Base-by-base conservation (phyloP, 2,113 vertebrate genomes). In the Sphaerodactylus townsendi region DNA sequence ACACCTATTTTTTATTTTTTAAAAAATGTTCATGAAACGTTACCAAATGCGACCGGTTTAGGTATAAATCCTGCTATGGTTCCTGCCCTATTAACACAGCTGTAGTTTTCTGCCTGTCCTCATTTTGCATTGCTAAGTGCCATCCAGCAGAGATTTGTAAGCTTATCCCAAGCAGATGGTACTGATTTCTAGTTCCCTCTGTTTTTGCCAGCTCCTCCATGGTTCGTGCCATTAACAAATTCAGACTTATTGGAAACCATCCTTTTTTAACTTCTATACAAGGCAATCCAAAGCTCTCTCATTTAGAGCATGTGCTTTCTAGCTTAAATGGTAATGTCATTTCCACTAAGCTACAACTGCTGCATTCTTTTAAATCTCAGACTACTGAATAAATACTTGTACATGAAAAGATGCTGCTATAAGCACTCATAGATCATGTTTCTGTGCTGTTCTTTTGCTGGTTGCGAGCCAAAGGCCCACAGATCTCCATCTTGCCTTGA, bases 81-180 rank as follows among this genome's bases (percentile, higher is more conserved):
- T 48, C 41, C 28, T 23, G 33, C 66, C n/a, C 28, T 50, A 68
- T 77, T 89, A 83, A 33, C 19, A 5, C 14, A 48, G 28, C 62
- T 37, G 44, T 83, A 0, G 2, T 53, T 56, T 62, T 65, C 64
- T 76, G 3, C 23, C 46, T 50, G 10, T 21, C 33, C 15, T 68
- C 77, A 17, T 70, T 59, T 68, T 37, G 46, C 79, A 21, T 53
- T 66, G 72, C 25, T 1, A 50, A 69, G 53, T 82, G 48, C 56
- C 65, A 70, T 59, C 1, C 37, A 79, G 65, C 46, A 3, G 1
- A 15, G 81, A 83, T 80, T 62, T 89, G 73, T 62, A 76, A 86
- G 59, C 75, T 86, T 88, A 91, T 90, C 87, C 88, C 70, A 76
- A 93, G 91, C 93, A 94, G 88, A 93, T 90, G 90, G 90, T 86